Evolutionary conservation across 2,797 vertebrate genomes (phyloP).

Genomic region (Bovichtus variegatus): DNA sequence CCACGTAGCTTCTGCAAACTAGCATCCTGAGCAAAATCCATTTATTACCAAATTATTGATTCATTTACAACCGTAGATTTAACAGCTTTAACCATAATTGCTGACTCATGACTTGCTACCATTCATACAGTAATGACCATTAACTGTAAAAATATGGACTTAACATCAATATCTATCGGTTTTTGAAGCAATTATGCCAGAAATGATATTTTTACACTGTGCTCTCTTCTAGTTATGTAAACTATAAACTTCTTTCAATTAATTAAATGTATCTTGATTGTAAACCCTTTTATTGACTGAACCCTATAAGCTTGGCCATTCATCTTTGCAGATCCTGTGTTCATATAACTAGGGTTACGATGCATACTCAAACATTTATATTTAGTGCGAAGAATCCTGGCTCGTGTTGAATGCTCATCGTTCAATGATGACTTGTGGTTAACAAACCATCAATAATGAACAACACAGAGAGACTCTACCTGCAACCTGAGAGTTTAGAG

Average conservation of each 20-base stretch:
- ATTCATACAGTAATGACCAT: too few species aligned
- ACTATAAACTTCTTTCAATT: not conserved
- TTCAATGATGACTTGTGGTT: slow-evolving; percentile 9
- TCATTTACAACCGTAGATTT: slow-evolving; percentile 6
- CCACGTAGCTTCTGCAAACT: not conserved
- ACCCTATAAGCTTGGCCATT: not conserved
- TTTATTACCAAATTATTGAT: slow-evolving; percentile 5
- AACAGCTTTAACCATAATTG: not conserved
- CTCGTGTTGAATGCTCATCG: slow-evolving; percentile 8
- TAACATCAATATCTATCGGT: not conserved
- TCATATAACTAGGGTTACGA: not conserved
- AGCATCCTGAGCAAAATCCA: not conserved
- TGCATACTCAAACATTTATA: slow-evolving; percentile 5
- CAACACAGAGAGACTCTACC: not conserved
- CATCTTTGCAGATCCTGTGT: slow-evolving; percentile 1
- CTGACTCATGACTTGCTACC: not conserved
- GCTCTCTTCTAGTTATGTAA: not conserved
- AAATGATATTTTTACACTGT: not conserved
- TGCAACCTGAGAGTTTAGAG: slow-evolving; percentile 12
- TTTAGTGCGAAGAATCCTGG: slow-evolving; percentile 9
- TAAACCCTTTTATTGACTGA: not conserved
- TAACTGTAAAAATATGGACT: not conserved
- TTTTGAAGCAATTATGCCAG: slow-evolving; percentile 1
- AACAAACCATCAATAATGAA: slow-evolving; percentile 23
- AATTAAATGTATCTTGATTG: not conserved